Evolutionary conservation across 2,113 vertebrate genomes (phyloP).

Genomic region (Charadrius vociferus): DNA sequence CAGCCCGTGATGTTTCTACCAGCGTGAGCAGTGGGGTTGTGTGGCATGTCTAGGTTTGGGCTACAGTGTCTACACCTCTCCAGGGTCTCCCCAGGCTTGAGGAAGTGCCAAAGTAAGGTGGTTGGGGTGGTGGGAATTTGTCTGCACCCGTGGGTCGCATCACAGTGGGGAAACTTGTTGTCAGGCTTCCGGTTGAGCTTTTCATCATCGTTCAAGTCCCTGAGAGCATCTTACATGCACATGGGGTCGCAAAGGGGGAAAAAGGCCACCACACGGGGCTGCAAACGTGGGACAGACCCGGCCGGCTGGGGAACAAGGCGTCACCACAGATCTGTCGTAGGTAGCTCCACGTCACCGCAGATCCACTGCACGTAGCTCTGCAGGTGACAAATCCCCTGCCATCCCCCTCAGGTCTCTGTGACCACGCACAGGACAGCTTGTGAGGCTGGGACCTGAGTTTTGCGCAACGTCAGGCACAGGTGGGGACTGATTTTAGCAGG

Average conservation of each 20-base stretch:
- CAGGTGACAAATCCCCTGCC: not conserved
- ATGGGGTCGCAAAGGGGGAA: not conserved
- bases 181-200: not conserved
- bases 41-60: rapidly evolving
- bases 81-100: not conserved
- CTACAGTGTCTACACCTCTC: not conserved
- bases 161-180: not conserved
- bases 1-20: not conserved
- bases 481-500: not conserved
- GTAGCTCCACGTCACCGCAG: not conserved
- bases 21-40: rapidly evolving
- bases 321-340: rapidly evolving
- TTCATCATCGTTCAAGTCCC: not conserved
- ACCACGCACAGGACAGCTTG: rapidly evolving
- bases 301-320: rapidly evolving
- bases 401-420: not conserved
- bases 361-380: not conserved
- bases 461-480: not conserved
- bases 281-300: not conserved
- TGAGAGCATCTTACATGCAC: rapidly evolving
- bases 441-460: not conserved
- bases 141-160: not conserved
- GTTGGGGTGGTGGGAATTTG: not conserved
- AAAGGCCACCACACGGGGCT: not conserved
- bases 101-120: rapidly evolving